A percentile compares a stretch with the other conserved stretches of the same genome.
Evolutionary conservation across 2,888 invertebrate species (phyloP).

Genomic region (Thymelicus acteon): DNA sequence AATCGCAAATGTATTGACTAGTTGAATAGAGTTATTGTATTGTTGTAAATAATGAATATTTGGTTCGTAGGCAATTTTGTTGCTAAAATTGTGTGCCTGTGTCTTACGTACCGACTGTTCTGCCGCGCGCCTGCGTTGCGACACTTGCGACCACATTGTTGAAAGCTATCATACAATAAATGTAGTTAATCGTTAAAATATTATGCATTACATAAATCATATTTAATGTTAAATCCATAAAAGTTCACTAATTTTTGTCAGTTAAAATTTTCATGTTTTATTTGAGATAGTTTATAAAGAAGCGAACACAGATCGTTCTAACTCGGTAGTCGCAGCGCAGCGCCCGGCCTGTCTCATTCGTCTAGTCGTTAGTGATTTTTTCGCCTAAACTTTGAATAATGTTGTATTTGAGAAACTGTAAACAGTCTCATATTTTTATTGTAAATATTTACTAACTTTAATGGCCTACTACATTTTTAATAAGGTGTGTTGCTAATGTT

Average conservation of each 20-base stretch:
- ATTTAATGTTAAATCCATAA: background rate
- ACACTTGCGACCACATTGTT: slow-evolving; percentile 12
- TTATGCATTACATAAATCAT: background rate
- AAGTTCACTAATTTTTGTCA: background rate
- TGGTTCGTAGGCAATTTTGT: slow-evolving; percentile 70
- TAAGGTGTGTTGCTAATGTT: slow-evolving; percentile 76
- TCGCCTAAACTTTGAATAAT: slow-evolving; percentile 79
- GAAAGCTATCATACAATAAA: background rate
- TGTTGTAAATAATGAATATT: slow-evolving; percentile 75
- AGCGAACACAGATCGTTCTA: no score
- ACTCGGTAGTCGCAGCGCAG: slow-evolving; percentile 35
- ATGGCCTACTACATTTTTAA: slow-evolving; percentile 77
- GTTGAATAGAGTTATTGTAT: slow-evolving; percentile 63
- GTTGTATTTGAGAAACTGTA: slow-evolving; percentile 73
- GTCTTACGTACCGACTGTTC: slow-evolving; percentile 26
- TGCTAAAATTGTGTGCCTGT: slow-evolving; percentile 77
- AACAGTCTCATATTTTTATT: slow-evolving; percentile 77
- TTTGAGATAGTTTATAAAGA: no score
- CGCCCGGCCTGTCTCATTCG: slow-evolving; percentile 54
- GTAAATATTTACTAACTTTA: slow-evolving; percentile 81
- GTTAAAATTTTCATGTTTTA: background rate
- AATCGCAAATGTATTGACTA: slow-evolving; percentile 73
- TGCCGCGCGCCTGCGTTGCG: background rate
- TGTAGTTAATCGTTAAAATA: background rate
- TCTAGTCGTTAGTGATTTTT: slow-evolving; percentile 77